Evolutionary conservation across 2,888 invertebrate species (phyloP).

Genomic region (Portevinia maculata): DNA sequence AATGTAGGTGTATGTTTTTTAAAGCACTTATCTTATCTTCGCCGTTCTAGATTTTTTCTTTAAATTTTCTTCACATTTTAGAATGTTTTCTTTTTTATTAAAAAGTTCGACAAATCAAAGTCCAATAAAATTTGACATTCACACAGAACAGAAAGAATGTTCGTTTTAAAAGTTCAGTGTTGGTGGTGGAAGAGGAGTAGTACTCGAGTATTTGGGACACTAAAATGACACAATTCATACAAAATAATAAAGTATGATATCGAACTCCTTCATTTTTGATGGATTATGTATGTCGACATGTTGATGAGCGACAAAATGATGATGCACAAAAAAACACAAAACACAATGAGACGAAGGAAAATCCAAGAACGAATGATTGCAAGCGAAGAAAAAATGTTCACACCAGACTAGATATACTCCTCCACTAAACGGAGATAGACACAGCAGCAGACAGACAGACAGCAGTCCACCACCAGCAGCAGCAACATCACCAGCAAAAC

Average conservation of each 20-base stretch:
- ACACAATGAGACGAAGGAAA: constrained; percentile 33
- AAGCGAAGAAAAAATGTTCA: constrained; percentile 30
- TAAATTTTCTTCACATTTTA: constrained; percentile 55
- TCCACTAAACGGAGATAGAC: constrained; percentile 50
- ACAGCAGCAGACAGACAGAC: constrained; percentile 47
- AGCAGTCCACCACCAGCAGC: constrained; percentile 37
- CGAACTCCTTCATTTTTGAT: constrained; percentile 20
- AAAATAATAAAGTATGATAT: neutral
- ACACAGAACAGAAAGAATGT: constrained; percentile 34
- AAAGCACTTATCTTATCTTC: constrained; percentile 72
- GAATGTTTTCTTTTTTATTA: constrained; percentile 31
- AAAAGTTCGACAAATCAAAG: constrained; percentile 64
- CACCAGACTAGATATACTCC: constrained; percentile 38
- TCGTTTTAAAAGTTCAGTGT: constrained; percentile 20
- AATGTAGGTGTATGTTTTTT: constrained; percentile 31
- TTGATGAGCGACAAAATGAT: constrained; percentile 51
- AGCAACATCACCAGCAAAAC: constrained; percentile 27
- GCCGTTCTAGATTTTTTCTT: constrained; percentile 61
- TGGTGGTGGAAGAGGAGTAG: constrained; percentile 13
- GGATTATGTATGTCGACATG: constrained; percentile 34
- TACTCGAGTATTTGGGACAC: constrained; percentile 45
- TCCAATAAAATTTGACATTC: constrained; percentile 65
- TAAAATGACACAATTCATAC: constrained; percentile 50
- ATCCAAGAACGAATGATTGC: constrained; percentile 60
- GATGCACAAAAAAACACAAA: constrained; percentile 49